Base-by-base conservation (phyloP, 2,888 invertebrate species). In the Pristionchus arcanus region DNA sequence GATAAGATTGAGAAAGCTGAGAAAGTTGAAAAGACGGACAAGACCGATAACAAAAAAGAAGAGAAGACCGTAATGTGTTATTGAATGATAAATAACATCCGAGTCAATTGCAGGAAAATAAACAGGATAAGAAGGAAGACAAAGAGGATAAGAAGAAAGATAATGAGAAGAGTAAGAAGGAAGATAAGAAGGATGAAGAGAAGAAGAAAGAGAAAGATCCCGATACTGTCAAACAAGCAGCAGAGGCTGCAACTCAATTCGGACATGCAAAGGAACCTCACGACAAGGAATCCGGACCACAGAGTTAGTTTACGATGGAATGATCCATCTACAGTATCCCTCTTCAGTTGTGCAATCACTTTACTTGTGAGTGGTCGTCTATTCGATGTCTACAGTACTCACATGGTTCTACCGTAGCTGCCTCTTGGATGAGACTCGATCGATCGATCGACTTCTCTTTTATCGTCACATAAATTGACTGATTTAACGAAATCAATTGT, bases 381-480 rank as follows among this genome's bases (percentile, higher is more conserved):
- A 71, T 28, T 34, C 66, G 28, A 66, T 28, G 31, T 37, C 74
- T 74, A 37, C 74, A 74, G 74, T 74, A 74, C 74, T 37, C 74
- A 21, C 34, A 37, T 74, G 37, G 37, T 42, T 37, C 34, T n/a
- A 74, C 74, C 21, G 74, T 74, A 74, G 37, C 19, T 74, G 74
- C 31, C 74, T 25, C 21, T 21, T 74, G 21, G 74, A 74, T 37
- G 74, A 74, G 21, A 37, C 42, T 81, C 49, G 81, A 81, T 81
- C 49, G n/a, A 77, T 77, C 37, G 77, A 77, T 77, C 37, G 21
- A 42, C 42, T 42, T 42, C 77, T 42, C 42, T 81, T 49, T 81
- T 81, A 49, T 81, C 81, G 81, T 49, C 81, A 34, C 81, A 53
- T 49, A 81, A 74, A 74, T 74, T 74, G 74, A 63, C 63, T 63